Conservation (phyloP, 2,113 vertebrate species). For the Malurus alboscapulatus region DNA sequence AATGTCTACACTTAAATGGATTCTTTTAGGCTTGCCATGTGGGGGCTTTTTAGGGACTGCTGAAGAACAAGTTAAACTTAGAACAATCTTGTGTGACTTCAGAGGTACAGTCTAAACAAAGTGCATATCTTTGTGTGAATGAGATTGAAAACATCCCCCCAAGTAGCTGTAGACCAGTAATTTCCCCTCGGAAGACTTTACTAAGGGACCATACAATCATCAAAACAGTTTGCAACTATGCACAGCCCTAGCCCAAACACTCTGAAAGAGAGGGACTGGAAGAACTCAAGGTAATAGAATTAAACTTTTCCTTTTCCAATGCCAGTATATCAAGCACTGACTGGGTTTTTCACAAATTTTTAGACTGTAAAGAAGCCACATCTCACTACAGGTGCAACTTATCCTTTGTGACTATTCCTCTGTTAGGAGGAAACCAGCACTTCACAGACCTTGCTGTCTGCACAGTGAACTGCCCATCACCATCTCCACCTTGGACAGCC, state of each 20-base stretch:
- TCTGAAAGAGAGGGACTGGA: background rate
- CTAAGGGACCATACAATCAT: background rate
- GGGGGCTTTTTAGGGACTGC: background rate
- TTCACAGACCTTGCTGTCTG: background rate
- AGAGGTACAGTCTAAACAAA: background rate
- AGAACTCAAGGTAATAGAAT: background rate
- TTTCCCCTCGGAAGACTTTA: background rate
- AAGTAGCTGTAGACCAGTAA: background rate
- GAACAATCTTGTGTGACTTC: background rate
- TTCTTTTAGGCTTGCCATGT: background rate
- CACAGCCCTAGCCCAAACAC: background rate
- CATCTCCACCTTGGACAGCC: background rate
- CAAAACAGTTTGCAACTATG: background rate
- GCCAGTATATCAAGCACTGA: fast-evolving
- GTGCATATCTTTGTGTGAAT: background rate
- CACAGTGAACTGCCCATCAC: background rate
- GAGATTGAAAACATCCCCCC: background rate
- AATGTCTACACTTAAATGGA: background rate
- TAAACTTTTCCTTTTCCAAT: background rate
- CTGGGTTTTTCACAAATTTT: background rate
- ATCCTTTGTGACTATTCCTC: background rate
- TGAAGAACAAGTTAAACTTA: background rate
- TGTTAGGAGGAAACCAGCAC: background rate
- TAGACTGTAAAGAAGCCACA: background rate
- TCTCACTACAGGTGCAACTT: background rate